A percentile compares a stretch with the other conserved stretches of the same genome.
phyloP scores from a whole-genome alignment of 2,888 invertebrate species.

The Phortica magna region DNA sequence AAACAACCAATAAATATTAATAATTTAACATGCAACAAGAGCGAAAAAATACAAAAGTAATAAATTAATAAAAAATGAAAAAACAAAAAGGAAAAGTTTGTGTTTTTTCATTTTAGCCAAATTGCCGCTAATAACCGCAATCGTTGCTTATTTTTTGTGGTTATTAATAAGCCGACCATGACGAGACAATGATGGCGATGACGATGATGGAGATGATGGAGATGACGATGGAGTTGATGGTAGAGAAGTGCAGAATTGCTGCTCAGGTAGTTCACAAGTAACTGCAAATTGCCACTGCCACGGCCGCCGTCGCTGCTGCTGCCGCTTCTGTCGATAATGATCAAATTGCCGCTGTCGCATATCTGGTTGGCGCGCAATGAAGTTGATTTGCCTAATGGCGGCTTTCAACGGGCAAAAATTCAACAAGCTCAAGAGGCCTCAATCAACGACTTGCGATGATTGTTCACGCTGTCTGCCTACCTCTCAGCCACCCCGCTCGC shows the following conservation, averaged over 20 bases:
- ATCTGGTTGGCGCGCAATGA: slow-evolving; percentile 44
- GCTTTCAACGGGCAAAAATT: slow-evolving; percentile 60
- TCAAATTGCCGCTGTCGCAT: slow-evolving; percentile 57
- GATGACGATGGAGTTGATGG: slow-evolving; percentile 39
- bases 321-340: slow-evolving; percentile 63
- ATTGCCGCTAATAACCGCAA: slow-evolving; percentile 74
- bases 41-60: slow-evolving; percentile 44
- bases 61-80: slow-evolving; percentile 20
- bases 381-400: slow-evolving; percentile 72
- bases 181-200: slow-evolving; percentile 22
- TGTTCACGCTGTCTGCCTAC: background rate
- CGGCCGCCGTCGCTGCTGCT: background rate
- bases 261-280: slow-evolving; percentile 77
- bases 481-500: background rate
- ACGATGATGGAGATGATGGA: slow-evolving; percentile 32
- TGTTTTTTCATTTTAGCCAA: slow-evolving; percentile 52
- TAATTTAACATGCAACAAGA: slow-evolving; percentile 61
- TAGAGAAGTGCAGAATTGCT: slow-evolving; percentile 63
- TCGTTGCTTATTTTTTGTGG: slow-evolving; percentile 74
- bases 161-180: slow-evolving; percentile 64
- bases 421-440: background rate
- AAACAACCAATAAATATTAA: slow-evolving; percentile 70
- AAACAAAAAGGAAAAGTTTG: slow-evolving; percentile 54
- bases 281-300: slow-evolving; percentile 74
- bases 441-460: background rate